Conservation (phyloP, 1,140 invertebrate genomes). For the Drosophila auraria region DNA sequence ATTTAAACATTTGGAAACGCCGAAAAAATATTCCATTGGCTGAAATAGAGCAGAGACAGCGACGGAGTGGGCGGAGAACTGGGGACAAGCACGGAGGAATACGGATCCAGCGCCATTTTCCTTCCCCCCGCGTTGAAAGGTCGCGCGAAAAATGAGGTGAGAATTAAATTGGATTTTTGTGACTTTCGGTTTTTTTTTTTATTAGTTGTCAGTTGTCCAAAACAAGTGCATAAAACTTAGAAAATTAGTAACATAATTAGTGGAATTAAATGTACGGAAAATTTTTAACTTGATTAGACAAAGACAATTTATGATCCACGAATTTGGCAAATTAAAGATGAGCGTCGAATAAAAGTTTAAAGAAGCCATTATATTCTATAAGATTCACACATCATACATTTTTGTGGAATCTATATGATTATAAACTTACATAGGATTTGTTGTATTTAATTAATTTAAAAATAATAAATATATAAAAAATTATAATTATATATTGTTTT, state of each 20-base stretch:
- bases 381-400: not conserved
- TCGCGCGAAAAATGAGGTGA: constrained; percentile 48
- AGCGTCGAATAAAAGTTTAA: not conserved
- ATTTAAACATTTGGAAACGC: constrained; percentile 64
- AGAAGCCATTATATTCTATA: not conserved
- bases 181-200: constrained; percentile 21
- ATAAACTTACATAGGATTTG: not conserved
- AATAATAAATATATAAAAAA: too few species aligned
- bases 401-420: not conserved
- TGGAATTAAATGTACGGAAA: constrained; percentile 23
- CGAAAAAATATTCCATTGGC: constrained; percentile 72
- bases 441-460: too few species aligned
- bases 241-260: constrained; percentile 41
- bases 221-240: constrained; percentile 45
- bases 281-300: constrained; percentile 15
- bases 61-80: constrained; percentile 17
- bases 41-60: constrained; percentile 37
- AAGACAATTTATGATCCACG: constrained; percentile 13
- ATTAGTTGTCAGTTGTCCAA: constrained; percentile 38
- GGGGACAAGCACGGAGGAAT: constrained; percentile 12
- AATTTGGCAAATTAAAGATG: not conserved
- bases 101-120: constrained; percentile 39
- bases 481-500: too few species aligned
- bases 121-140: constrained; percentile 10
- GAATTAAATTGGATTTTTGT: constrained; percentile 45